Evolutionary conservation across 1,140 invertebrate species (phyloP), one percentile per base, ranked within the genome.

Genomic region (Zeugodacus cucurbitae): DNA sequence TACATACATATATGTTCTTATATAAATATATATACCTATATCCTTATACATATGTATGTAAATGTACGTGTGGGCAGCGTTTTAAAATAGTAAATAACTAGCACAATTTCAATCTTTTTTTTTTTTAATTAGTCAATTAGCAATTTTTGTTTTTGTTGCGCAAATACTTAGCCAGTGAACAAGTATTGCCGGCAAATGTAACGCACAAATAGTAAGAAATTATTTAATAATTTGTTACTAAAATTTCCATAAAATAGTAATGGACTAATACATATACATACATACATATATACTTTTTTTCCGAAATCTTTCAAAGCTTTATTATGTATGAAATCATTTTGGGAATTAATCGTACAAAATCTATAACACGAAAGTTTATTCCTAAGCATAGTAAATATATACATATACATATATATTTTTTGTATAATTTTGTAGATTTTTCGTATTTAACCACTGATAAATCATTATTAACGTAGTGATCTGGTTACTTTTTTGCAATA

Each of bases 111-210:
- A 62, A 62, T 54, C 5, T 48, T 34, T 37, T 37, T 17, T 70
- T 70, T 70, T 82, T 48, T 82, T 82, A 3, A 48, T 44, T 82
- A 82, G 74, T 26, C n/a, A 82, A 82, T 82, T 82, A 48, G 74
- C 74, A 41, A 37, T 74, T 74, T 29, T 17, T 17, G 32, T n/a
- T 78, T 44, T 78, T 37, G 11, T 82, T 82, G 11, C n/a, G n/a
- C n/a, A n/a, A n/a, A n/a, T n/a, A n/a, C n/a, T 48, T 82, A 17
- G n/a, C 8, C 22, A 82, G 48, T 37, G 37, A 70, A 32, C 17
- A 74, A 74, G 44, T 22, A 14, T 37, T 29, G 41, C 41, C 48
- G n/a, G 22, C 7, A 62, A 44, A 82, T 82, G 48, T 34, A 82
- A 82, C 44, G 41, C 74, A 82, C 74, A 82, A 82, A 82, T 82